Percentiles rank a stretch among this genome's conserved stretches.
Evolutionary conservation across 2,888 invertebrate genomes (phyloP).

Genomic region (Syrista parreyssii): DNA sequence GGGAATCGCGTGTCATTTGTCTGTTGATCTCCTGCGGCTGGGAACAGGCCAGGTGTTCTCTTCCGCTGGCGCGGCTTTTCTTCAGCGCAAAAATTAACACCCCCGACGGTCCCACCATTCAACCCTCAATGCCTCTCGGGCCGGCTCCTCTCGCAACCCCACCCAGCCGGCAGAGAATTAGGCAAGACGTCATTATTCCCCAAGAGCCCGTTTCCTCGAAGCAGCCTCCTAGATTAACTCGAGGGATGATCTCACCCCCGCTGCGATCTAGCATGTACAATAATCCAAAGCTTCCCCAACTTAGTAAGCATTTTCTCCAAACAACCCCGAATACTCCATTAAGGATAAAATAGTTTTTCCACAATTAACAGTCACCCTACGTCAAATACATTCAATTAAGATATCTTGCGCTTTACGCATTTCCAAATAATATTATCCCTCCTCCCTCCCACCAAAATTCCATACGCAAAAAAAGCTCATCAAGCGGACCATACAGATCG

Average conservation of each 20-base stretch:
- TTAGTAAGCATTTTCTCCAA: not conserved
- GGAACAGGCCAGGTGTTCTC: constrained; percentile 55
- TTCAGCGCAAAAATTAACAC: constrained; percentile 59
- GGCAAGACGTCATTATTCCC: constrained; percentile 44
- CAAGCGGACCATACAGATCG: not conserved
- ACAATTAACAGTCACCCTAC: not conserved
- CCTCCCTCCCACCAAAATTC: not conserved
- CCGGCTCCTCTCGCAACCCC: not conserved
- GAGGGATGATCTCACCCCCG: not conserved
- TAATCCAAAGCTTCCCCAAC: not conserved
- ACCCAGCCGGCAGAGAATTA: constrained; percentile 47
- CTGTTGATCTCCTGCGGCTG: constrained; percentile 62
- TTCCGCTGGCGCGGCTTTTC: constrained; percentile 48
- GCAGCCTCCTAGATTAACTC: not conserved
- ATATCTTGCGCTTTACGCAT: not conserved
- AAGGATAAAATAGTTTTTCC: not conserved
- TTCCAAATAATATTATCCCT: not conserved
- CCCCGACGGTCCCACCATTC: constrained; percentile 23
- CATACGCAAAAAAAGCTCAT: not conserved
- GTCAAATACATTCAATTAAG: not conserved
- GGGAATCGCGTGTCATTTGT: constrained; percentile 66
- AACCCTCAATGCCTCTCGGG: constrained; percentile 14
- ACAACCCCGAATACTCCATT: not conserved
- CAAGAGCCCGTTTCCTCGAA: not conserved
- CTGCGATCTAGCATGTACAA: not conserved